Evolutionary conservation across 2,888 invertebrate genomes (phyloP), one percentile per base, ranked within the genome.

Genomic region (Baccha elongata): DNA sequence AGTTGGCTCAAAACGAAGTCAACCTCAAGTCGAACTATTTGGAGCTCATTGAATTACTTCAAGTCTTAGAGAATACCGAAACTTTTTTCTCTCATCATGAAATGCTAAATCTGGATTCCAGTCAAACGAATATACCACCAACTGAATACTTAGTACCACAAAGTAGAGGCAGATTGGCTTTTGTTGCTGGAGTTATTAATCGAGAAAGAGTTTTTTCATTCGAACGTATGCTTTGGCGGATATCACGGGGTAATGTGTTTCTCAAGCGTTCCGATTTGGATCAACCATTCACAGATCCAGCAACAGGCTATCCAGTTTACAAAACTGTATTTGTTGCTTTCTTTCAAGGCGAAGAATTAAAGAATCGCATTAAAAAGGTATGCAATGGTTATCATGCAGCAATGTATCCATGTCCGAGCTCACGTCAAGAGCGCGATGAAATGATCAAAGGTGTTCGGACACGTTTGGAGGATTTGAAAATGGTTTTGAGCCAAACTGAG

Each of bases 51-150:
- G 99, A 99, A 91, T 91, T 99, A 87, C 95, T 93, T 85, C 96
- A 97, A 88, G 98, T 99, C 40, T 92, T 99, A 68, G 95, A 96
- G 90, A 98, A 97, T 90, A 98, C 99, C 0, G 96, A 97, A 32
- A 86, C 87, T 4, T 90, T 91, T 83, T 90, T 91, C 83, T 88
- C 89, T 1, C 87, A 89, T 10, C 87, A 89, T 21, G 90, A 90
- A 79, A 86, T 88, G 0, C 60, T 88, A 0, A 89, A 89, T 71
- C 85, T 89, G 15, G 89, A 89, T 80, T 86, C 88, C 0, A 88
- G 88, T 85, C 94, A 94, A 86, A 94, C 94, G 87, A 94, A 95
- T 10, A 95, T 96, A 89, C 95, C 96, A 88, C 92, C 92, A 88
- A 94, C 94, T 86, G 93, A 93, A 85, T 79, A 84, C 6, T 52